phyloP scores from a whole-genome alignment of 2,797 vertebrate species.

The Balearica regulorum region DNA sequence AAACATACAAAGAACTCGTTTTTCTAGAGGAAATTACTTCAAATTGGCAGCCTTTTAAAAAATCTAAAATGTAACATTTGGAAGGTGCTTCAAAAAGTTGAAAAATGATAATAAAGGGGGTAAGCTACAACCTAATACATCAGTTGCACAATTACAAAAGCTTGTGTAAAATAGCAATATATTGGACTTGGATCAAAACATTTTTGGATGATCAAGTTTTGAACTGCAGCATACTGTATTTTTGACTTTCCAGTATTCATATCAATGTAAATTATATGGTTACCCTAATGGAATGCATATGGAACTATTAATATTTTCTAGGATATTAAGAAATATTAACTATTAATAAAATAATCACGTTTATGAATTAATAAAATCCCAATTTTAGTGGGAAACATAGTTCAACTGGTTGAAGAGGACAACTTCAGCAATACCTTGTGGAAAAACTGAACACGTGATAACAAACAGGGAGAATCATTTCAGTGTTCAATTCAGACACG shows the following conservation, averaged over 20 bases:
- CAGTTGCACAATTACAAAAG: neutral
- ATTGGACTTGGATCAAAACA: neutral
- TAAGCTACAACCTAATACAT: neutral
- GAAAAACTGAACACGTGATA: neutral
- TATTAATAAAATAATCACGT: neutral
- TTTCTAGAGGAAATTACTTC: neutral
- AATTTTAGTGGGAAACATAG: neutral
- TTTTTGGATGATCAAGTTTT: neutral
- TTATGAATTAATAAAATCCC: neutral
- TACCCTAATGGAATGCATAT: neutral
- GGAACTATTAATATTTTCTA: neutral
- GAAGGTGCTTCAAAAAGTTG: neutral
- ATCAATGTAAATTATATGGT: neutral
- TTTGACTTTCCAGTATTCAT: neutral
- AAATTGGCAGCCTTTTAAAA: neutral
- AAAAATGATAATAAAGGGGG: neutral
- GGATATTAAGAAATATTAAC: neutral
- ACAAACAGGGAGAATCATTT: neutral
- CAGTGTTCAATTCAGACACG: neutral
- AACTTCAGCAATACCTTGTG: neutral
- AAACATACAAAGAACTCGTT: neutral
- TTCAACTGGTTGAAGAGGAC: neutral
- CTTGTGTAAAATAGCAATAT: neutral
- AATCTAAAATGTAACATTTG: neutral
- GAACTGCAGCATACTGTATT: neutral